Percentiles rank a stretch among this genome's conserved stretches.
phyloP scores from a whole-genome alignment of 2,797 vertebrate genomes.

The Adrianichthys oophorus region DNA sequence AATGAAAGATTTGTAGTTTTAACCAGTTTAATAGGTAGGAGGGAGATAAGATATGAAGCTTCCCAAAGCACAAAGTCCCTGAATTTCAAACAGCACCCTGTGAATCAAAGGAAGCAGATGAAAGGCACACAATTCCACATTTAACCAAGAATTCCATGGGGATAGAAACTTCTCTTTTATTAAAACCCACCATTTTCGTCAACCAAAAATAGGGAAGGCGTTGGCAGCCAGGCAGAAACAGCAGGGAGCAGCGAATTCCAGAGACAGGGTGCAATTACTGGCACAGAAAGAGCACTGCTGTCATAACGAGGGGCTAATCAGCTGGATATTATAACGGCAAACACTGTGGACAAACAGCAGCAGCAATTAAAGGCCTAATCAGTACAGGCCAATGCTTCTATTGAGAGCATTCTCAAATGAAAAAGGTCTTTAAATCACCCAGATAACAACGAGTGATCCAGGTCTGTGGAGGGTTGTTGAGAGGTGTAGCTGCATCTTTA shows the following conservation, averaged over 20 bases:
- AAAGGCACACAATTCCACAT: conserved; percentile 68
- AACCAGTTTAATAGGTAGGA: conserved; percentile 46
- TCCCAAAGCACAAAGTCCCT: conserved; percentile 48
- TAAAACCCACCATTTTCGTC: conserved; percentile 54
- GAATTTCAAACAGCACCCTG: conserved; percentile 42
- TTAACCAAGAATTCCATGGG: conserved; percentile 61
- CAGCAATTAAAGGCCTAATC: conserved; percentile 57
- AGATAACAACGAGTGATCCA: background rate
- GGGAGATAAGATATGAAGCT: conserved; percentile 29
- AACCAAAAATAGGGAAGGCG: conserved; percentile 44
- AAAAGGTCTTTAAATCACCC: conserved; percentile 2
- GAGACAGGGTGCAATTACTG: conserved; percentile 54
- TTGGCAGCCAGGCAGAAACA: conserved; percentile 32
- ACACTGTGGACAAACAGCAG: conserved; percentile 48
- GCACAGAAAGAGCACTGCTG: conserved; percentile 49
- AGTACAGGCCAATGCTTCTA: conserved; percentile 41
- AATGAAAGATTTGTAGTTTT: conserved; percentile 35
- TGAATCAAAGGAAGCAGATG: conserved; percentile 68
- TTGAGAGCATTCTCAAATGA: conserved; percentile 26
- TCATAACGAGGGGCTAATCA: conserved; percentile 60
- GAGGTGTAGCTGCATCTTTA: too few relatives aligned
- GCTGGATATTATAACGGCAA: conserved; percentile 59
- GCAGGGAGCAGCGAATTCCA: conserved; percentile 47
- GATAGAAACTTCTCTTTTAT: conserved; percentile 57
- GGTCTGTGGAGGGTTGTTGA: too few relatives aligned